Base-by-base conservation (phyloP, 2,113 vertebrate species). In the Nematolebias whitei region DNA sequence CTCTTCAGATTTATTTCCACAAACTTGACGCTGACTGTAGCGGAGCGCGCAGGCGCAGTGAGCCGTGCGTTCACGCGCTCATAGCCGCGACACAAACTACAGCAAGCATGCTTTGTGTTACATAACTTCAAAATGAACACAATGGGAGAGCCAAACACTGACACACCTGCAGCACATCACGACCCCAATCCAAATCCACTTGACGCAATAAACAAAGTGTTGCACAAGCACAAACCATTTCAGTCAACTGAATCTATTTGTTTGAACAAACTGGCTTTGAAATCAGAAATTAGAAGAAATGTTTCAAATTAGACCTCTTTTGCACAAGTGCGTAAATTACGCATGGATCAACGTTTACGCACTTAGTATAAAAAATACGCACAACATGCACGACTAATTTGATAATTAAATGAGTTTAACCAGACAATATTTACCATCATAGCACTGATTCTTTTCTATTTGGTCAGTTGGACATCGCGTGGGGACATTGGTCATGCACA, bases 261-360 rank as follows among this genome's bases (percentile, higher is more conserved):
- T 15, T 9, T 60, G 1, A 0, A 19, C 39, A 55, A 55, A 19
- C 12, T 56, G 13, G 18, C 48, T 29, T 29, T 29, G 3, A 29
- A 29, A 35, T 2, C 10, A 35, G 9, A 35, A 35, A 35, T 35
- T 35, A 35, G 32, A 35, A 35, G 32, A 35, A 35, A 8, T 8
- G 32, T 10, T 10, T 5, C 32, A 2, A 35, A 35, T 8, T 35
- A 2, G 32, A 35, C 32, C 32, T 10, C 1, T 10, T 5, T 8
- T 35, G 32, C 32, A 32, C 35, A 58, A 23, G 48, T 29, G 38
- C 59, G 63, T 76, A 65, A 68, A 55, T 45, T 58, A 52, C 77
- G 58, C 68, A 64, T 22, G 22, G 0, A 19, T 6, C 22, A 8
- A 23, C 20, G 9, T 71, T 64, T 63, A 71, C 12, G 55, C 40